Conservation (phyloP, 2,797 vertebrate species). For the Crocodylus rhombifer region DNA sequence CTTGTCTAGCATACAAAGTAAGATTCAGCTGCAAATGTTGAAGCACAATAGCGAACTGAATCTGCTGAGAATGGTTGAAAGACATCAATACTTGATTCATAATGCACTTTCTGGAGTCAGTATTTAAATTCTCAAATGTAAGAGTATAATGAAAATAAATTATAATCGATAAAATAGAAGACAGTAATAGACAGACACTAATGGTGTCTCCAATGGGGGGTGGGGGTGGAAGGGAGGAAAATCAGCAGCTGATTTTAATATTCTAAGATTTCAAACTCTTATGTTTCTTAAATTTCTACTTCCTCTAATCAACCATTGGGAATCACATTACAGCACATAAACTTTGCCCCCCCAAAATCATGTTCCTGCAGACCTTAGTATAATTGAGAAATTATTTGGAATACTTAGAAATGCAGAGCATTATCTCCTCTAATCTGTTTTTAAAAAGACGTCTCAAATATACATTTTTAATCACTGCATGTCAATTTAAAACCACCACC, state of each 20-base stretch:
- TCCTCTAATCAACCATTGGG: slow-evolving; percentile 15
- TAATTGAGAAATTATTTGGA: background rate
- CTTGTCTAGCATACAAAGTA: slow-evolving; percentile 77
- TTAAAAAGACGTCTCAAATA: background rate
- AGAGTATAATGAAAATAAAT: background rate
- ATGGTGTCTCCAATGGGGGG: background rate
- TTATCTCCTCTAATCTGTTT: background rate
- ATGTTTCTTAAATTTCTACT: background rate
- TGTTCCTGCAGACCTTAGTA: background rate
- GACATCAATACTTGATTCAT: background rate
- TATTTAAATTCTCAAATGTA: slow-evolving; percentile 42
- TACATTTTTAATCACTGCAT: background rate
- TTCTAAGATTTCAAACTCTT: background rate
- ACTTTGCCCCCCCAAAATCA: background rate
- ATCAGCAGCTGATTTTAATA: slow-evolving; percentile 1
- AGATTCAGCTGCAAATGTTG: slow-evolving; percentile 70
- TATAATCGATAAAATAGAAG: background rate
- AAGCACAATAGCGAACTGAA: slow-evolving; percentile 48
- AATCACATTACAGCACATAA: slow-evolving; percentile 17
- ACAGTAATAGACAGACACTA: background rate
- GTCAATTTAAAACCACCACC: background rate
- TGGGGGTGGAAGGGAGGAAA: background rate
- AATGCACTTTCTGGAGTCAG: slow-evolving; percentile 6
- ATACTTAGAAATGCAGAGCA: background rate
- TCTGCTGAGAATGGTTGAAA: slow-evolving; percentile 35